These are phyloP conservation scores for Chloromyia formosa DNA, from an alignment of 2,888 invertebrate genomes.

Conservation along the genomic window DNA sequence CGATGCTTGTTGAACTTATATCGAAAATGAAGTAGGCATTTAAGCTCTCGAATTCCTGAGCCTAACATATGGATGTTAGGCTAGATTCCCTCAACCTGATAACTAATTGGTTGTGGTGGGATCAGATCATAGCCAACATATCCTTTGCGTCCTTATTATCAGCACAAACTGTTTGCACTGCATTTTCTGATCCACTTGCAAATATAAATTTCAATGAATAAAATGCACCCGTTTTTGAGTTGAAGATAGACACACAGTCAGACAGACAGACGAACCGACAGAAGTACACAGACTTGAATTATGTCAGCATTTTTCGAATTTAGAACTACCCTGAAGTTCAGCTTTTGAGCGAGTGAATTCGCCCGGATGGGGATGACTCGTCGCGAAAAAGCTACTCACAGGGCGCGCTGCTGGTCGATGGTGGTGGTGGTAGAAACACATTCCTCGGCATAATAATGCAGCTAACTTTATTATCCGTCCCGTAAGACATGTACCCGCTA, in stretches of 20 bases:
- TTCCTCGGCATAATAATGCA: not conserved
- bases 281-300: slow-evolving; percentile 32
- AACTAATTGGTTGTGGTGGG: too few species aligned
- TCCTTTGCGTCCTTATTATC: too few species aligned
- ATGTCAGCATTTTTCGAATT: slow-evolving; percentile 40
- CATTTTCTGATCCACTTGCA: not conserved
- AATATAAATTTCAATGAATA: slow-evolving; percentile 29
- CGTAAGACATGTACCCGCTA: not conserved
- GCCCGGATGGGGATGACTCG: not conserved
- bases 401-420: not conserved
- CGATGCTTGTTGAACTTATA: too few species aligned
- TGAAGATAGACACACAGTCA: slow-evolving; percentile 31
- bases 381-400: not conserved
- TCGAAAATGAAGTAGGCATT: too few species aligned
- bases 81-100: too few species aligned
- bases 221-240: slow-evolving; percentile 38
- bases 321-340: slow-evolving; percentile 1
- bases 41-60: too few species aligned
- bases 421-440: not conserved
- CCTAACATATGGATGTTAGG: too few species aligned
- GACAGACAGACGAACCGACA: slow-evolving; percentile 14
- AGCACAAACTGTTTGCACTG: not conserved
- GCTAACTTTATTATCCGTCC: slow-evolving; percentile 25
- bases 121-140: too few species aligned
- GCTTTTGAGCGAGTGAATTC: not conserved